Conservation (phyloP, 2,797 vertebrate species). For the Pantherophis alleghaniensis region DNA sequence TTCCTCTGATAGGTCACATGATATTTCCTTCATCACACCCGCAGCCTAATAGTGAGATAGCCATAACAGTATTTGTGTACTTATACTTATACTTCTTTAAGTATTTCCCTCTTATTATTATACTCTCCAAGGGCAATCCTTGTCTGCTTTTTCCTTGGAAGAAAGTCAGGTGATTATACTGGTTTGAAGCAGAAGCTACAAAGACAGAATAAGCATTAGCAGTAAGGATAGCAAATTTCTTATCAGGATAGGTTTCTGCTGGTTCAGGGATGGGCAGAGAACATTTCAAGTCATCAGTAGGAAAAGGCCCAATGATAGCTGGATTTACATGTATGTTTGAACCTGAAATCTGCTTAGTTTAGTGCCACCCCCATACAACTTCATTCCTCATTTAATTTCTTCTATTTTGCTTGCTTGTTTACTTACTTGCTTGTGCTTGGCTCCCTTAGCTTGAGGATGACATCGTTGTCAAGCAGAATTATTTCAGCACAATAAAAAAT, state of each 20-base stretch:
- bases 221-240: neutral
- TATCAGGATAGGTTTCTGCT: neutral
- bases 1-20: neutral
- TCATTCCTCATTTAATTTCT: neutral
- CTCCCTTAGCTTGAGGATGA: conserved; percentile 92
- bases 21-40: neutral
- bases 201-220: neutral
- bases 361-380: neutral
- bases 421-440: conserved; percentile 19
- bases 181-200: neutral
- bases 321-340: neutral
- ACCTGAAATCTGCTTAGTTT: conserved; percentile 11
- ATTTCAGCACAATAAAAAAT: conserved; percentile 99
- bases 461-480: conserved; percentile 97
- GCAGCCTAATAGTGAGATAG: neutral
- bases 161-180: neutral
- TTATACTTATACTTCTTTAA: neutral
- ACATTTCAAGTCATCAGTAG: neutral
- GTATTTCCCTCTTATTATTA: neutral
- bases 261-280: neutral
- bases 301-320: neutral
- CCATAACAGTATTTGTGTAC: neutral
- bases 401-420: conserved; percentile 32
- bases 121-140: neutral
- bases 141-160: neutral